These are phyloP conservation scores for Percopsis omiscomaycus DNA, from an alignment of 2,797 vertebrate genomes.

Conservation along the genomic window DNA sequence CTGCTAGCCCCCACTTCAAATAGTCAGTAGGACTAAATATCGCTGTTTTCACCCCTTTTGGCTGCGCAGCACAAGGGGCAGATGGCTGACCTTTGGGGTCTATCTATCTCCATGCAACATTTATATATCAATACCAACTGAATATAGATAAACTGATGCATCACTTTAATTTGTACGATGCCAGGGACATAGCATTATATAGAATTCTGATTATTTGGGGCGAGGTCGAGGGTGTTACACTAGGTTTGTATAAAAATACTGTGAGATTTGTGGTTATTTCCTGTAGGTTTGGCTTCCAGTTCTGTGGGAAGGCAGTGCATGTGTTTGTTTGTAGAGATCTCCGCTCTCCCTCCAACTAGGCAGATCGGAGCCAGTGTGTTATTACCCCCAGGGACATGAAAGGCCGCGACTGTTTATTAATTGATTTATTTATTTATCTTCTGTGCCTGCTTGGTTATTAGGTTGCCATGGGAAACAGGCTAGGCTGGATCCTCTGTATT, in stretches of 20 bases:
- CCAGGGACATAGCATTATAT: too few species aligned
- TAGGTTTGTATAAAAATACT: too few species aligned
- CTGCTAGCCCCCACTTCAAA: constrained; percentile 32
- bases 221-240: neutral
- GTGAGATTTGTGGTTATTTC: neutral
- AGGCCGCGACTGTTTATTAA: constrained; percentile 82
- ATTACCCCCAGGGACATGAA: constrained; percentile 59
- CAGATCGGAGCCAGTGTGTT: constrained; percentile 64
- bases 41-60: constrained; percentile 32
- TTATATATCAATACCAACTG: too few species aligned
- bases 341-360: constrained; percentile 59
- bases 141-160: too few species aligned
- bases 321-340: constrained; percentile 52
- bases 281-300: constrained; percentile 1
- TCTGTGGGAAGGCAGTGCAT: constrained; percentile 6
- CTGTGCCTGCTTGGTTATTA: constrained; percentile 79
- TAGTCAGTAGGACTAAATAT: constrained; percentile 20
- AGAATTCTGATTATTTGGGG: neutral
- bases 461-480: constrained; percentile 83
- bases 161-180: too few species aligned
- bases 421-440: constrained; percentile 86
- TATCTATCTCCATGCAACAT: constrained; percentile 41
- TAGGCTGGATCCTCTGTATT: constrained; percentile 76
- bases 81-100: constrained; percentile 70
- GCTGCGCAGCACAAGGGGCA: constrained; percentile 58